Conservation (phyloP, 2,888 invertebrate species). For the Erebia ligea region DNA sequence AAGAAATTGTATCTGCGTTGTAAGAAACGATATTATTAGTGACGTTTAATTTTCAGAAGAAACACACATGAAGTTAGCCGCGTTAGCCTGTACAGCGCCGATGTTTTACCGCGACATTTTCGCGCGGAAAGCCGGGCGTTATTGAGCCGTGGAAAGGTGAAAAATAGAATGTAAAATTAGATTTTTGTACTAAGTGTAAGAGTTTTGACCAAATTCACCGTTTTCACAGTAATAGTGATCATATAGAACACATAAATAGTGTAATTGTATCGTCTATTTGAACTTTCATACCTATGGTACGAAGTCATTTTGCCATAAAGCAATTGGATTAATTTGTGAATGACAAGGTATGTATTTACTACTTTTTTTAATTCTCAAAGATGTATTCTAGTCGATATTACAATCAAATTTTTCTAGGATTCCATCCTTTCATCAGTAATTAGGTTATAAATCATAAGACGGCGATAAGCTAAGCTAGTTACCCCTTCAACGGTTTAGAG, state of each 20-base stretch:
- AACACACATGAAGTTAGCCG: constrained; percentile 79
- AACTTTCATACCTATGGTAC: constrained; percentile 57
- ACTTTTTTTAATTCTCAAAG: constrained; percentile 47
- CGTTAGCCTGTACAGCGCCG: constrained; percentile 59
- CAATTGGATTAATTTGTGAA: constrained; percentile 75
- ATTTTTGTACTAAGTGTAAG: constrained; percentile 46
- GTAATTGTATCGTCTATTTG: constrained; percentile 53
- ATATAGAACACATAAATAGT: constrained; percentile 46
- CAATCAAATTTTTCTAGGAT: constrained; percentile 41
- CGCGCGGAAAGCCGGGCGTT: constrained; percentile 84
- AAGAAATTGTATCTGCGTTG: constrained; percentile 44
- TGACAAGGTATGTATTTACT: constrained; percentile 73
- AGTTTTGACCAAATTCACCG: constrained; percentile 38
- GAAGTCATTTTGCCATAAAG: constrained; percentile 63
- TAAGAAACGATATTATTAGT: constrained; percentile 52
- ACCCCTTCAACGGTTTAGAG: constrained; percentile 61
- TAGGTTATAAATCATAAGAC: constrained; percentile 78
- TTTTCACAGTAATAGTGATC: constrained; percentile 46
- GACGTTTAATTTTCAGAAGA: constrained; percentile 74
- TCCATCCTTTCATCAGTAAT: constrained; percentile 57
- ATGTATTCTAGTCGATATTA: constrained; percentile 46
- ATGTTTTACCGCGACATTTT: constrained; percentile 83
- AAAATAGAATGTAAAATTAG: constrained; percentile 62
- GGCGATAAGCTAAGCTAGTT: constrained; percentile 78
- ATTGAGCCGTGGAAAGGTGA: constrained; percentile 80